Percentiles rank a stretch among this genome's conserved stretches.
Evolutionary conservation across 2,797 vertebrate genomes (phyloP).

Genomic region (Rhinoraja longicauda): DNA sequence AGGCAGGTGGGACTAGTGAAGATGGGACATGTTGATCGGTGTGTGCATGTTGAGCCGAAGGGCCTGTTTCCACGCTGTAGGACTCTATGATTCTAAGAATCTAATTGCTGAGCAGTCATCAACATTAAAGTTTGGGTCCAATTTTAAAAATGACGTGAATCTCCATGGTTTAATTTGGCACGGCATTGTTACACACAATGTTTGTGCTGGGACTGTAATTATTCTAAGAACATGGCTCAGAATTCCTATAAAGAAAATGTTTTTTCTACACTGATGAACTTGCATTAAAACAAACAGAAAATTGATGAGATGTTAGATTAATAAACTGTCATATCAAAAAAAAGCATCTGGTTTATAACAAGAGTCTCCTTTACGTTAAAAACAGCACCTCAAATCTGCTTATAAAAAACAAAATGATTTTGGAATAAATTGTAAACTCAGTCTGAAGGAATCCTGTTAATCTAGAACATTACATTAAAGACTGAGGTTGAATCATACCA

Average conservation of each 20-base stretch:
- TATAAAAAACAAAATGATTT: background rate
- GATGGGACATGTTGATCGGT: too few relatives aligned
- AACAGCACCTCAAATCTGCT: background rate
- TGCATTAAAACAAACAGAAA: background rate
- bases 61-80: too few relatives aligned
- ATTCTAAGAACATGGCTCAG: background rate
- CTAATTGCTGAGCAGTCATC: background rate
- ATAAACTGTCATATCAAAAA: background rate
- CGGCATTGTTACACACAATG: background rate
- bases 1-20: too few relatives aligned
- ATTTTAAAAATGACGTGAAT: background rate
- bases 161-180: background rate
- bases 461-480: background rate
- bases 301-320: background rate
- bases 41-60: too few relatives aligned
- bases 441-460: background rate
- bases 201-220: background rate
- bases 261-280: background rate
- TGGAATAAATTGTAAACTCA: background rate
- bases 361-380: background rate
- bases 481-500: background rate
- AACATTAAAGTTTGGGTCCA: background rate
- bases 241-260: constrained; percentile 8
- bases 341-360: constrained; percentile 15
- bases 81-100: too few relatives aligned